phyloP scores from a whole-genome alignment of 2,888 invertebrate species.

The Dioctria linearis region DNA sequence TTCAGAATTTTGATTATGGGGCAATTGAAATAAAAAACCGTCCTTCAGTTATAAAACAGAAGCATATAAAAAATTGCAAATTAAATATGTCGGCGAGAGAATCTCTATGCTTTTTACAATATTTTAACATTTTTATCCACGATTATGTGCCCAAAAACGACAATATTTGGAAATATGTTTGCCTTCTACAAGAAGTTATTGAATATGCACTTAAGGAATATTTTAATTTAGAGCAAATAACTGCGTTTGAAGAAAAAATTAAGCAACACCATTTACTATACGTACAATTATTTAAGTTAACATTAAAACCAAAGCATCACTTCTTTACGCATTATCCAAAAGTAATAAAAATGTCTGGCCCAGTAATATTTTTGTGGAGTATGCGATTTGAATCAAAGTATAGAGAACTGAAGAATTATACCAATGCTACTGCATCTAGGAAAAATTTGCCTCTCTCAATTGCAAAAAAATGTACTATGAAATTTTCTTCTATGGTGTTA shows the following conservation, averaged over 20 bases:
- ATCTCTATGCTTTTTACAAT: not conserved
- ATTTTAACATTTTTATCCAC: not conserved
- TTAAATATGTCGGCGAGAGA: conserved; percentile 19
- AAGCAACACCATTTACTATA: not conserved
- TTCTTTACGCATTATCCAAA: conserved; percentile 41
- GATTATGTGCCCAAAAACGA: not conserved
- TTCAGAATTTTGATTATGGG: too few relatives aligned
- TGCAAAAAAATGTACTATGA: conserved; percentile 50
- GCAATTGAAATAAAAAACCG: too few relatives aligned
- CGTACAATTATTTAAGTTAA: not conserved
- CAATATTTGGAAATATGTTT: not conserved
- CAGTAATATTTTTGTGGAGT: conserved; percentile 28
- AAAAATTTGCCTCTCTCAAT: conserved; percentile 24
- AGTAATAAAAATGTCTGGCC: conserved; percentile 36
- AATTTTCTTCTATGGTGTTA: conserved; percentile 1
- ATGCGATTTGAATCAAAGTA: conserved; percentile 47
- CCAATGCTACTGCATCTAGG: conserved; percentile 28
- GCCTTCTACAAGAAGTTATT: not conserved
- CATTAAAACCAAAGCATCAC: conserved; percentile 47
- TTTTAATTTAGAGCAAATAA: too few relatives aligned
- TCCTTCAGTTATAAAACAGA: too few relatives aligned
- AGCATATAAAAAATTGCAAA: not conserved
- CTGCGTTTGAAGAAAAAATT: not conserved
- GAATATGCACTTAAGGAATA: not conserved
- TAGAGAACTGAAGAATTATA: conserved; percentile 37